A percentile compares a stretch with the other conserved stretches of the same genome.
These are phyloP conservation scores for Diachasma alloeum DNA, from an alignment of 1,140 invertebrate species.

Conservation along the genomic window DNA sequence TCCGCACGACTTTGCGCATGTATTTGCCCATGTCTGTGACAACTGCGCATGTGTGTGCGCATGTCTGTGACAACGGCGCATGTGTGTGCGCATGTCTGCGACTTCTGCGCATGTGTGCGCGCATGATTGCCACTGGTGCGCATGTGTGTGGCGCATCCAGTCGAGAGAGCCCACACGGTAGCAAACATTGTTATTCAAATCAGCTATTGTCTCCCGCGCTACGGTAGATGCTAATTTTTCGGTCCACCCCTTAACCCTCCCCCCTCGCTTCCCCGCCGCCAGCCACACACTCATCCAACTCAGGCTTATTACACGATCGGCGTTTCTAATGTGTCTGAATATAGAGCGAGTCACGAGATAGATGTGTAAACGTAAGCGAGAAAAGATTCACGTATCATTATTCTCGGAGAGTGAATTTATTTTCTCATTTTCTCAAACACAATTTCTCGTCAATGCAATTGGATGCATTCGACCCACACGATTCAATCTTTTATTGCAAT, in stretches of 20 bases:
- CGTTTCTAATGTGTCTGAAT: slow-evolving; percentile 52
- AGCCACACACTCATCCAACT: background rate
- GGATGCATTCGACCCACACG: slow-evolving; percentile 26
- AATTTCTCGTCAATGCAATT: slow-evolving; percentile 19
- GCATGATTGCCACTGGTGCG: no score
- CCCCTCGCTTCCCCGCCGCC: background rate
- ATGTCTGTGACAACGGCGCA: background rate
- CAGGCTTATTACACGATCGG: slow-evolving; percentile 55
- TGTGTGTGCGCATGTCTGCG: background rate
- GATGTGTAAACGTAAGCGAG: background rate
- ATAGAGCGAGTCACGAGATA: slow-evolving; percentile 47
- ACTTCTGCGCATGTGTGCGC: slow-evolving; percentile 5
- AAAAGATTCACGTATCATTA: background rate
- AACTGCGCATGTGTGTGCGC: background rate
- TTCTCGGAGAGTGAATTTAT: background rate
- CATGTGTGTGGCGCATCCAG: no score
- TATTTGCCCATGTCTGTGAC: background rate
- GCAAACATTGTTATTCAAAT: slow-evolving; percentile 65
- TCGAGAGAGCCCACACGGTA: slow-evolving; percentile 62
- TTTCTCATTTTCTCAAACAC: background rate
- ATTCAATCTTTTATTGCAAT: slow-evolving; percentile 21
- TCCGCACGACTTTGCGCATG: background rate
- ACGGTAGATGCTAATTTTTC: slow-evolving; percentile 59
- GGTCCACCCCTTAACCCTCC: slow-evolving; percentile 28
- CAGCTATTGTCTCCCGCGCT: slow-evolving; percentile 56